Evolutionary conservation across 2,888 invertebrate genomes (phyloP), one percentile per base, ranked within the genome.

Genomic region (Tetramorium bicarinatum): DNA sequence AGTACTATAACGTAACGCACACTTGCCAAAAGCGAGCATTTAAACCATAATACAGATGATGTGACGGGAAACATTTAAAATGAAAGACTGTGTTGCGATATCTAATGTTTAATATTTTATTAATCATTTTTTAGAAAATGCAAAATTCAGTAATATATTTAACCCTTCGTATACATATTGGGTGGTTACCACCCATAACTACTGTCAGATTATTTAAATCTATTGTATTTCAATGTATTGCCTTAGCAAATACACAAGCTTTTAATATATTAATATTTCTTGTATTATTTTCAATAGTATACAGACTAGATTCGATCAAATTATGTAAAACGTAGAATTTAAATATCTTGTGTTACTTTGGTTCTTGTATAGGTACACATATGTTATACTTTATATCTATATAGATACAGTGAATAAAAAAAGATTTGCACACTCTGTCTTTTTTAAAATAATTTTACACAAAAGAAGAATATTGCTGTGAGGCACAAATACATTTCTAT

Each of bases 241-340:
- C n/a, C n/a, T n/a, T n/a, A n/a, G n/a, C n/a, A n/a, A n/a, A n/a
- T n/a, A n/a, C n/a, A n/a, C n/a, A n/a, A 38, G 1, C 4, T 25
- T 38, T 38, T 34, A 34, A 71, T 54, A 8, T 52, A 15, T 49
- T 49, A 47, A 47, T 56, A 54, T 56, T 38, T 38, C 2, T 21
- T 56, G 38, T 41, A 25, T 6, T 72, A 56, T 11, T 41, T 59
- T 4, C 9, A 25, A 75, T 21, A 8, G 25, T 47, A 18, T 8
- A 8, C 7, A 75, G 79, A 84, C 82, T 86, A 87, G 67, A 81
- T 21, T 41, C 38, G 11, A 56, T 29, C 34, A 21, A 75, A 61
- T 75, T 75, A 21, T n/a, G 18, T 29, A 72, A 15, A 62, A 62
- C 9, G 2, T 47, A 62, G 25, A 34, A 1, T 49, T 49, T 49